Conservation (phyloP, 2,888 invertebrate genomes). For the Callimorpha dominula region DNA sequence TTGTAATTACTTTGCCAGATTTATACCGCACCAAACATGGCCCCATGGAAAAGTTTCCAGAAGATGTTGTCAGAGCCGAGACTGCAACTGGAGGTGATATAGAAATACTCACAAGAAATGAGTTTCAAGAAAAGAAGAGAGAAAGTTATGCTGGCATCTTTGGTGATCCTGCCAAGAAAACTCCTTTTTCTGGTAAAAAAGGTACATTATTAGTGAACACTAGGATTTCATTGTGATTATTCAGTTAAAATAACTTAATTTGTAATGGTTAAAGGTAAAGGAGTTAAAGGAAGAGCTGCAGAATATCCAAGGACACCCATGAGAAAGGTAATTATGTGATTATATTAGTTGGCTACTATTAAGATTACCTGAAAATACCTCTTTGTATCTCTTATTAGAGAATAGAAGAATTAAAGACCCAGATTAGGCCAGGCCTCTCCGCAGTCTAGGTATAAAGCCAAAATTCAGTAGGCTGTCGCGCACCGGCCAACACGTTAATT, state of each 20-base stretch:
- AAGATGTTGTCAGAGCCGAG: constrained; percentile 92
- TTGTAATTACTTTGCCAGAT: constrained; percentile 70
- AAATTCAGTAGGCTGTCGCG: no score
- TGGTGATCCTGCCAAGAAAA: constrained; percentile 73
- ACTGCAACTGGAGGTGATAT: constrained; percentile 90
- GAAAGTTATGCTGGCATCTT: constrained; percentile 81
- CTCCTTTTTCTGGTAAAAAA: constrained; percentile 68
- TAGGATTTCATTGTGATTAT: background rate
- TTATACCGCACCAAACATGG: constrained; percentile 88
- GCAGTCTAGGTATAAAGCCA: no score
- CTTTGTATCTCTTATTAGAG: background rate
- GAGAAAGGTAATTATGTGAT: constrained; percentile 62
- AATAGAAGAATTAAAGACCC: no score
- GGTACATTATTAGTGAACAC: constrained; percentile 51
- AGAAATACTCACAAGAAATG: constrained; percentile 89
- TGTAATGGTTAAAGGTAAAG: constrained; percentile 58
- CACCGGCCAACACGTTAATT: no score
- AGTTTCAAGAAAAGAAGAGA: constrained; percentile 80
- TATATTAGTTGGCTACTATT: background rate
- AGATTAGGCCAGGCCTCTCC: no score
- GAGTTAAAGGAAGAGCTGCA: constrained; percentile 51
- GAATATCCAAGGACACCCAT: constrained; percentile 66
- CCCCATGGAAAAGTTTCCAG: constrained; percentile 93
- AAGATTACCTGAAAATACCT: background rate
- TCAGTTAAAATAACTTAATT: background rate